Percentiles rank a stretch among this genome's conserved stretches.
Evolutionary conservation across 2,888 invertebrate species (phyloP).

Genomic region (Leucoma salicis): DNA sequence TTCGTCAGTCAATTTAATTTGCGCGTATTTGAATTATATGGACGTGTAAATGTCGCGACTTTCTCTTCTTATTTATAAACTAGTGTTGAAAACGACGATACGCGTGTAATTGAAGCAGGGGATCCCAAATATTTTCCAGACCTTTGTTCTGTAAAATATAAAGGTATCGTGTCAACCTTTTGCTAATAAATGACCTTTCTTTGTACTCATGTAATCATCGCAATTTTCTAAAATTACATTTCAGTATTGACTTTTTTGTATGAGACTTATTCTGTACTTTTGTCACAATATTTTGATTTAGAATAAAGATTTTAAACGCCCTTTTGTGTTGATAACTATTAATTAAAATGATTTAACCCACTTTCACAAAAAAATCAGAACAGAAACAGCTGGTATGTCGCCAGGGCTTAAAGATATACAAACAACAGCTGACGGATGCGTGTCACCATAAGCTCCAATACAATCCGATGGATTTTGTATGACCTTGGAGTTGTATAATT

Average conservation of each 20-base stretch:
- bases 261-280: conserved; percentile 8
- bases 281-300: conserved; percentile 4
- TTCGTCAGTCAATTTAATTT: conserved; percentile 52
- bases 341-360: conserved; percentile 43
- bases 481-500: conserved; percentile 4
- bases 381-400: conserved; percentile 74
- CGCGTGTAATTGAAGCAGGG: conserved; percentile 13
- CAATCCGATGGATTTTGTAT: not conserved
- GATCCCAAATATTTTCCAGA: conserved; percentile 19
- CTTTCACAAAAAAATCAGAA: conserved; percentile 63
- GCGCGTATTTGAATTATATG: conserved; percentile 52
- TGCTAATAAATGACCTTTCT: conserved; percentile 57
- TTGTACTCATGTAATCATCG: conserved; percentile 57
- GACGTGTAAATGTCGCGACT: conserved; percentile 51
- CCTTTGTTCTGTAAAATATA: conserved; percentile 28
- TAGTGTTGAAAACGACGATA: conserved; percentile 27
- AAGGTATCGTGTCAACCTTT: conserved; percentile 42
- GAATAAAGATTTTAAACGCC: conserved; percentile 17
- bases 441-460: conserved; percentile 12
- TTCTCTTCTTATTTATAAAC: conserved; percentile 42
- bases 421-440: conserved; percentile 53
- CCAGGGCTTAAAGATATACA: conserved; percentile 59
- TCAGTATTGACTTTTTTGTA: conserved; percentile 17
- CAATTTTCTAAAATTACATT: conserved; percentile 38
- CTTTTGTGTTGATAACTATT: conserved; percentile 12